These are phyloP conservation scores for Callocephalon fimbriatum DNA, from an alignment of 2,113 vertebrate genomes.

Conservation along the genomic window DNA sequence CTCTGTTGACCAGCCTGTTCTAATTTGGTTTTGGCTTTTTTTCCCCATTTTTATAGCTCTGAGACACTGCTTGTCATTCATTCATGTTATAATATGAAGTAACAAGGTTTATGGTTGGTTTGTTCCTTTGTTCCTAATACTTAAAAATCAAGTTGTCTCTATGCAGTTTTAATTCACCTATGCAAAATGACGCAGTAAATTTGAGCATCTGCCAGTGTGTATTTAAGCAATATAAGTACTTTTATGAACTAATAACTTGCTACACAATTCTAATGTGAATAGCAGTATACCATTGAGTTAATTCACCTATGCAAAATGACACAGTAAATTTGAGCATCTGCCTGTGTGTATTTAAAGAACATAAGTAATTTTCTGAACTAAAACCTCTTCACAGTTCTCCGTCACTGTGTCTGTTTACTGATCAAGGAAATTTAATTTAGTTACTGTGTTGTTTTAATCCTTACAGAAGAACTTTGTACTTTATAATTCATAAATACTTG, in stretches of 20 bases:
- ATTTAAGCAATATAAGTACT: not conserved
- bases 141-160: not conserved
- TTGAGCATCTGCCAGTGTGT: not conserved
- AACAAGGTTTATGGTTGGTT: not conserved
- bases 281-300: not conserved
- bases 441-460: not conserved
- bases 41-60: not conserved
- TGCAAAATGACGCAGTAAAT: not conserved
- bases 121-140: not conserved
- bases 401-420: not conserved
- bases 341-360: not conserved
- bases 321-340: not conserved
- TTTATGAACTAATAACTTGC: not conserved
- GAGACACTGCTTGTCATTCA: not conserved
- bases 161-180: not conserved
- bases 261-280: not conserved
- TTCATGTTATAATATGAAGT: not conserved
- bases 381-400: not conserved
- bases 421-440: not conserved
- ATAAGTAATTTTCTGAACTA: not conserved
- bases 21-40: not conserved
- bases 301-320: not conserved
- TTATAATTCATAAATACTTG: not conserved
- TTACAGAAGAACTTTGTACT: slow-evolving; percentile 30
- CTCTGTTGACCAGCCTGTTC: not conserved